Evolutionary conservation across 2,888 invertebrate genomes (phyloP).

Genomic region (Tinea pellionella): DNA sequence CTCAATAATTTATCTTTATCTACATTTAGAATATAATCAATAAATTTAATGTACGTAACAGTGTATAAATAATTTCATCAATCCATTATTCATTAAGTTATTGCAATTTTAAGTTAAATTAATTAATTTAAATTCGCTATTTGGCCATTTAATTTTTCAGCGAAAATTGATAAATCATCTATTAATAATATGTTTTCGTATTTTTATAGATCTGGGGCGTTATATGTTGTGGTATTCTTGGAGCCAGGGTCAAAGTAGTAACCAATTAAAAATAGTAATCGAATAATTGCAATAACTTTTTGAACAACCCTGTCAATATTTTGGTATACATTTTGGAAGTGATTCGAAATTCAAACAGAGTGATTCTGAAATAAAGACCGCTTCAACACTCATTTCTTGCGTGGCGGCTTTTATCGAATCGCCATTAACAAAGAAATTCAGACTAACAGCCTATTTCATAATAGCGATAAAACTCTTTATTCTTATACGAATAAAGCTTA

Average conservation of each 20-base stretch:
- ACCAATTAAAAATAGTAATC: neutral
- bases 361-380: neutral
- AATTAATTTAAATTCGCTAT: no score
- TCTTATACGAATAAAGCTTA: no score
- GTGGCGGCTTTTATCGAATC: neutral
- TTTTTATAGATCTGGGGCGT: no score
- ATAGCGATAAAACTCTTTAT: neutral
- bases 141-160: no score
- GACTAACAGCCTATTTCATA: neutral
- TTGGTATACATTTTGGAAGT: neutral
- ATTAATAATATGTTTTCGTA: no score
- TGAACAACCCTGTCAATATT: neutral
- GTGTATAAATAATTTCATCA: neutral
- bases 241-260: no score
- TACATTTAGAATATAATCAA: neutral
- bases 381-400: neutral
- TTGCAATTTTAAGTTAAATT: no score
- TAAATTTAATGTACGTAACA: neutral
- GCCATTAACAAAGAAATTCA: neutral
- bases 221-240: no score
- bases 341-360: conserved; percentile 9
- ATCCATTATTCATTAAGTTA: no score
- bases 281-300: no score
- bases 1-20: neutral
- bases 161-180: no score